Percentiles rank a stretch among this genome's conserved stretches.
Conservation (phyloP, 2,888 invertebrate genomes). For the Kryphioiulus occultus region DNA sequence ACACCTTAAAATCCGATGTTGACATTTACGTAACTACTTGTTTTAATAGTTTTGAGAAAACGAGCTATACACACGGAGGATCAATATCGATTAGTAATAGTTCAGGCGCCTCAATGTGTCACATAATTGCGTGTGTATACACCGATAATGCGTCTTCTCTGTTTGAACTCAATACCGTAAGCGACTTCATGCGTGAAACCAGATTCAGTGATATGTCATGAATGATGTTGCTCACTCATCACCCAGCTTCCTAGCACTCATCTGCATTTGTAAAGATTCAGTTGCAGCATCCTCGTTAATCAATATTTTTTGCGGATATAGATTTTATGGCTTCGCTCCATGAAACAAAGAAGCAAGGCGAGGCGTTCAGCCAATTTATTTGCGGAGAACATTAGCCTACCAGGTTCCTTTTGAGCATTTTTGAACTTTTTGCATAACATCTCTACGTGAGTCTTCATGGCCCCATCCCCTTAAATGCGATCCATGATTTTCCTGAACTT, state of each 20-base stretch:
- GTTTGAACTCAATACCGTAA: background rate
- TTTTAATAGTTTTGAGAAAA: background rate
- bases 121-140: background rate
- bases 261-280: slow-evolving; percentile 31
- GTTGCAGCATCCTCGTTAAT: background rate
- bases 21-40: background rate
- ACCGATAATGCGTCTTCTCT: background rate
- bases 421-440: too few relatives aligned
- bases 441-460: too few relatives aligned
- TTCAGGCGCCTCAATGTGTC: background rate
- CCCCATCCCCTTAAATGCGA: background rate
- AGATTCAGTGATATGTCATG: background rate
- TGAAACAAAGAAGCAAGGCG: background rate
- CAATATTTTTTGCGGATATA: background rate
- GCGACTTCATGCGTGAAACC: background rate
- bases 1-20: background rate
- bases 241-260: slow-evolving; percentile 7
- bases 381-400: background rate
- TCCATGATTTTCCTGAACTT: background rate
- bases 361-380: background rate
- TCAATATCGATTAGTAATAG: background rate
- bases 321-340: background rate
- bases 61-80: background rate
- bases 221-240: slow-evolving; percentile 3
- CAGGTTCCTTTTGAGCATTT: too few relatives aligned